A percentile compares a stretch with the other conserved stretches of the same genome.
Evolutionary conservation across 2,888 invertebrate species (phyloP).

Genomic region (Acanthosepion esculentum): DNA sequence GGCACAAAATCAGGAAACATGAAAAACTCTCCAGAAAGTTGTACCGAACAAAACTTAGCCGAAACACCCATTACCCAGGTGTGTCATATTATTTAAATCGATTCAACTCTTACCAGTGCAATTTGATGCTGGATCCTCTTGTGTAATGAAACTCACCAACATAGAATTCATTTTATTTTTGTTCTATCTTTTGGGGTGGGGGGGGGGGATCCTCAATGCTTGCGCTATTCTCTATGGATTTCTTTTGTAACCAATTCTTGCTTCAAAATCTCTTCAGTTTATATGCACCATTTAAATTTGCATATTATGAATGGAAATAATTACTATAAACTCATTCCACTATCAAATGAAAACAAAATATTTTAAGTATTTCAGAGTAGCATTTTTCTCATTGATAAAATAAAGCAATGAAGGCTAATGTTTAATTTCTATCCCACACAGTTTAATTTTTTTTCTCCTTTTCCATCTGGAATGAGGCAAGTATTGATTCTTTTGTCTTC

Average conservation of each 20-base stretch:
- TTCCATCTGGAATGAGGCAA: too few relatives aligned
- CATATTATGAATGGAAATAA: too few relatives aligned
- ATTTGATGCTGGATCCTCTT: constrained; percentile 51
- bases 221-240: background rate
- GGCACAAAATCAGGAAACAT: constrained; percentile 80
- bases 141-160: background rate
- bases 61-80: constrained; percentile 79
- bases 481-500: too few relatives aligned
- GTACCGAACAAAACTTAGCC: constrained; percentile 79
- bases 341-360: too few relatives aligned
- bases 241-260: background rate
- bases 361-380: too few relatives aligned
- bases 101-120: constrained; percentile 87
- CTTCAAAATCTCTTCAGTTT: too few relatives aligned
- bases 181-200: background rate
- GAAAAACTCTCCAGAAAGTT: constrained; percentile 81
- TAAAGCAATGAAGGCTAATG: too few relatives aligned
- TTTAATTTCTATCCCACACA: too few relatives aligned
- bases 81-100: constrained; percentile 84
- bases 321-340: too few relatives aligned
- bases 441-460: too few relatives aligned
- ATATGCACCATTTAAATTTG: too few relatives aligned
- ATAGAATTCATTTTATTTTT: background rate
- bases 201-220: background rate
- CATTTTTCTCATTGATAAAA: too few relatives aligned